These are phyloP conservation scores for Gambelia wislizenii DNA, from an alignment of 2,797 vertebrate genomes.

Conservation along the genomic window DNA sequence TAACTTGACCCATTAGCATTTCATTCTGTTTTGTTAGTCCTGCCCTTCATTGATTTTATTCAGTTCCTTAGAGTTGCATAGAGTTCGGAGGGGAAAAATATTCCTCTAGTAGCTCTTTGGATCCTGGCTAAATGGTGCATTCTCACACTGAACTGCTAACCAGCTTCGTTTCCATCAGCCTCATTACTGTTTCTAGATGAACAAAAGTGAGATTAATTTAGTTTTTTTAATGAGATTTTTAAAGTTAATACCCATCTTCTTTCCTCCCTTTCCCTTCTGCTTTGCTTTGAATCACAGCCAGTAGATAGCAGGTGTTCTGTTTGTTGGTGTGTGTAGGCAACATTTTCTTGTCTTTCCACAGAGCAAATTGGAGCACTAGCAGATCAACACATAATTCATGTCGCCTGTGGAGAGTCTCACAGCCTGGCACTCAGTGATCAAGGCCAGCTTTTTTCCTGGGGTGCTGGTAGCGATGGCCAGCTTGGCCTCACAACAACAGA, in stretches of 20 bases:
- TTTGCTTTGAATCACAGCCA: neutral
- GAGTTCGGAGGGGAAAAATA: too few species aligned
- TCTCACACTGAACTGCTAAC: neutral
- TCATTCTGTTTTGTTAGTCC: too few species aligned
- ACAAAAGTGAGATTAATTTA: neutral
- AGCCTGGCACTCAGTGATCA: constrained; percentile 91
- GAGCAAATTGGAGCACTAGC: constrained; percentile 91
- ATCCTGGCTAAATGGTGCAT: neutral
- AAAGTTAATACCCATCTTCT: neutral
- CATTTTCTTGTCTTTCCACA: constrained; percentile 69
- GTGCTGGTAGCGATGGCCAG: constrained; percentile 90
- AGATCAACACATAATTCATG: constrained; percentile 89
- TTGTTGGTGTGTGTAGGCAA: neutral
- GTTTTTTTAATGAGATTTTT: neutral
- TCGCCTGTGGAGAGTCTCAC: constrained; percentile 92
- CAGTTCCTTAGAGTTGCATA: neutral
- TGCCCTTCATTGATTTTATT: too few species aligned
- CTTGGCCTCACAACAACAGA: constrained; percentile 90
- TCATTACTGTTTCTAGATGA: neutral
- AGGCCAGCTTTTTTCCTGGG: constrained; percentile 96
- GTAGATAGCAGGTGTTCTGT: neutral
- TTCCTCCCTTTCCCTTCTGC: neutral
- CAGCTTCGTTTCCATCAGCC: neutral
- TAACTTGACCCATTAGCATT: too few species aligned
- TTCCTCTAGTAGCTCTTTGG: neutral